These are phyloP conservation scores for Eretmocerus hayati DNA, from an alignment of 2,888 invertebrate species.

Conservation along the genomic window DNA sequence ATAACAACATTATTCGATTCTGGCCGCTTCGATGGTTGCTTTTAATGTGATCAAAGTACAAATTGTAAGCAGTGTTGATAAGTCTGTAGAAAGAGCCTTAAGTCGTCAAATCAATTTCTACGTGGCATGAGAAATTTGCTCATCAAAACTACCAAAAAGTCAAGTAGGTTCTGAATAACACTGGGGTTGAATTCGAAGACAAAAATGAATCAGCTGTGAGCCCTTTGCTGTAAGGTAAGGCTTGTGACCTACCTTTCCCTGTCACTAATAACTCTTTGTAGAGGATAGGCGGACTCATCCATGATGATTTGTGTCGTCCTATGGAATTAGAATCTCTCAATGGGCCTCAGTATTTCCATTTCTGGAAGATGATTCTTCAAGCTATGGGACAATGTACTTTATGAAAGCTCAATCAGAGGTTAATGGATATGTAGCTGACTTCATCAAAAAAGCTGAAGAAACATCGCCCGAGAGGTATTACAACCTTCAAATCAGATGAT, in stretches of 20 bases:
- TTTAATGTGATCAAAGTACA: too few relatives aligned
- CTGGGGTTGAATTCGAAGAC: slow-evolving; percentile 1
- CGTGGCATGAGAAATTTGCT: slow-evolving; percentile 21
- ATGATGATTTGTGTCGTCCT: slow-evolving; percentile 18
- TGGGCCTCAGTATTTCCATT: slow-evolving; percentile 23
- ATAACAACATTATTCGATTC: too few relatives aligned
- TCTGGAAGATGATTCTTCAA: slow-evolving; percentile 26
- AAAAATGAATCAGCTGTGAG: slow-evolving; percentile 23
- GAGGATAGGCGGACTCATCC: slow-evolving; percentile 20
- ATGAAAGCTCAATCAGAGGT: not conserved
- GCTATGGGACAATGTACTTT: slow-evolving; percentile 18
- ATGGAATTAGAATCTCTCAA: slow-evolving; percentile 25
- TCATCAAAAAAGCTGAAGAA: not conserved
- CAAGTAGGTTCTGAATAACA: slow-evolving; percentile 12
- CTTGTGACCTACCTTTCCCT: slow-evolving; percentile 20
- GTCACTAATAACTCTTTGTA: not conserved
- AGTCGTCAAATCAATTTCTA: too few relatives aligned
- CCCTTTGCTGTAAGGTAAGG: slow-evolving; percentile 26
- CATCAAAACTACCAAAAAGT: slow-evolving; percentile 18
- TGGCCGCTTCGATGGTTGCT: too few relatives aligned
- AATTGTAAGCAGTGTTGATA: not conserved
- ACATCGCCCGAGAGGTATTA: not conserved
- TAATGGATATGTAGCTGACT: not conserved
- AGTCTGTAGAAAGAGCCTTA: too few relatives aligned
- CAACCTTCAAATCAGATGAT: not conserved